A percentile compares a stretch with the other conserved stretches of the same genome.
Conservation (phyloP, 2,888 invertebrate species). For the Agrochola circellaris region DNA sequence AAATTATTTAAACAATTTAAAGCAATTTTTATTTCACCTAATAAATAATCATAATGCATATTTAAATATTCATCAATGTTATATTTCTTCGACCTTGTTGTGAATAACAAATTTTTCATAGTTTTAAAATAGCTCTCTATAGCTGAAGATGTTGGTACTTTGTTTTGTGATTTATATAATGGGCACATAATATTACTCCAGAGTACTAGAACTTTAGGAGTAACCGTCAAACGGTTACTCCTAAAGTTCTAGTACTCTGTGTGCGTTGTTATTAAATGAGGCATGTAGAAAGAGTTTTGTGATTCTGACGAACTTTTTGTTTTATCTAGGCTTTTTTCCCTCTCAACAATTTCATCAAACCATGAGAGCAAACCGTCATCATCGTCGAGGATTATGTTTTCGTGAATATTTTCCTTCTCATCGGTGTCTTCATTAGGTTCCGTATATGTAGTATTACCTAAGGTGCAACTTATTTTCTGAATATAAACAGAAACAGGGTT, state of each 20-base stretch:
- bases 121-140: slow-evolving; percentile 46
- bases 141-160: slow-evolving; percentile 52
- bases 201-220: slow-evolving; percentile 54
- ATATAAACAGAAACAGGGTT: slow-evolving; percentile 49
- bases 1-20: slow-evolving; percentile 50
- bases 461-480: slow-evolving; percentile 50
- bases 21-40: slow-evolving; percentile 52
- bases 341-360: slow-evolving; percentile 25
- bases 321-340: too few species aligned
- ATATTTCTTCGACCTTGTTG: slow-evolving; percentile 49
- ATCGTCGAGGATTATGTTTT: slow-evolving; percentile 50
- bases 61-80: slow-evolving; percentile 53
- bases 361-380: slow-evolving; percentile 50
- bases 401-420: slow-evolving; percentile 51
- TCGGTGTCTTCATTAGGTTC: slow-evolving; percentile 50
- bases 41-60: slow-evolving; percentile 50
- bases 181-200: slow-evolving; percentile 56
- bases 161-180: slow-evolving; percentile 51
- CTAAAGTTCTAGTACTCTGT: too few species aligned
- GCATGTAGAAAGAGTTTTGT: too few species aligned
- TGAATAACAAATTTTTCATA: slow-evolving; percentile 52
- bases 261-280: too few species aligned
- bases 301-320: too few species aligned
- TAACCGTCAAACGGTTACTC: too few species aligned
- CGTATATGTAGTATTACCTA: slow-evolving; percentile 50